Percentiles rank a stretch among this genome's conserved stretches.
Conservation (phyloP, 1,140 invertebrate genomes). For the Holotrichia oblita region DNA sequence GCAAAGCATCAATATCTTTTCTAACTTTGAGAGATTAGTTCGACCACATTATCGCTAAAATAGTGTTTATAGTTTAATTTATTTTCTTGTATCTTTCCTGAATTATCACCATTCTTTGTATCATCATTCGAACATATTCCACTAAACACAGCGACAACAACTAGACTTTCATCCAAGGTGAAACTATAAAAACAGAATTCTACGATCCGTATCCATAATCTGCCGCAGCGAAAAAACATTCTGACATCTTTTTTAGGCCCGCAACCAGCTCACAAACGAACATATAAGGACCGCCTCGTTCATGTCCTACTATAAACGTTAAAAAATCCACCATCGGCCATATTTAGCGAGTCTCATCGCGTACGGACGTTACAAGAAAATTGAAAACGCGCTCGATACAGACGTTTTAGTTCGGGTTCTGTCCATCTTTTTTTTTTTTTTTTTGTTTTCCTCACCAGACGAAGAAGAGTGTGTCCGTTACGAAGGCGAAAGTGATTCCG, state of each 20-base stretch:
- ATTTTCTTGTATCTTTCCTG: too few species aligned
- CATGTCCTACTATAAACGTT: not conserved
- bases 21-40: too few species aligned
- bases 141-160: too few species aligned
- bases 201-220: not conserved
- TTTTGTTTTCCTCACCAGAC: not conserved
- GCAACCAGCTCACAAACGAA: not conserved
- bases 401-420: not conserved
- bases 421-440: not conserved
- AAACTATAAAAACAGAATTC: too few species aligned
- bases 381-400: not conserved
- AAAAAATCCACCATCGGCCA: not conserved
- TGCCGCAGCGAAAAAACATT: not conserved
- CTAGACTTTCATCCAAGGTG: too few species aligned
- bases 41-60: too few species aligned
- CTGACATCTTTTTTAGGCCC: not conserved
- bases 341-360: not conserved
- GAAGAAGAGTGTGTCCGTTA: not conserved
- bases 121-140: too few species aligned
- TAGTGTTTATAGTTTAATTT: too few species aligned
- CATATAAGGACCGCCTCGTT: not conserved
- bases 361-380: constrained; percentile 3
- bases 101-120: too few species aligned
- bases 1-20: too few species aligned
- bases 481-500: constrained; percentile 5